phyloP scores from a whole-genome alignment of 2,888 invertebrate species.

The Orchesella flavescens region DNA sequence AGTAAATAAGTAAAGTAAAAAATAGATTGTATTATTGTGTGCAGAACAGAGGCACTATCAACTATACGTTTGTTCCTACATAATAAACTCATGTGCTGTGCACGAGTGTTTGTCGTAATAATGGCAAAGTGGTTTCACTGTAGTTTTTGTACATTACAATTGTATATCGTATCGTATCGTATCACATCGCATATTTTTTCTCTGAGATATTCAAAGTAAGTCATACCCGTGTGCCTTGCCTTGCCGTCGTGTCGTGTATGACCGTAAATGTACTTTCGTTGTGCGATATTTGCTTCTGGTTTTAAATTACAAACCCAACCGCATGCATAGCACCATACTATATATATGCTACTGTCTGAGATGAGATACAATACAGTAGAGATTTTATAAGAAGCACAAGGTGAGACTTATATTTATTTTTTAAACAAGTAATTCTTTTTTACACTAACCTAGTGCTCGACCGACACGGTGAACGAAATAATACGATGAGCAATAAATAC shows the following conservation, averaged over 20 bases:
- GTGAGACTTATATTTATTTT: background rate
- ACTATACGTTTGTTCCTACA: background rate
- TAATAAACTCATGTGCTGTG: background rate
- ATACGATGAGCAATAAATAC: background rate
- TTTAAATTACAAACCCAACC: conserved; percentile 10
- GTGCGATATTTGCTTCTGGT: conserved; percentile 7
- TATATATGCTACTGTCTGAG: background rate
- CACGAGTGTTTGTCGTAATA: background rate
- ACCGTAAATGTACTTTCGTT: too few species aligned
- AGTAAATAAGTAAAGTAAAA: too few species aligned
- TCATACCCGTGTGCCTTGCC: too few species aligned
- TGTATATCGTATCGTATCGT: background rate
- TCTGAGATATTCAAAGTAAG: background rate
- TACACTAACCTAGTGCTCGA: conserved; percentile 33
- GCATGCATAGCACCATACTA: conserved; percentile 11
- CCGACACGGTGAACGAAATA: conserved; percentile 32
- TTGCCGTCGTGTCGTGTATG: too few species aligned
- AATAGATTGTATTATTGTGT: background rate
- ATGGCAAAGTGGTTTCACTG: conserved; percentile 13
- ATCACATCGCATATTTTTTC: background rate
- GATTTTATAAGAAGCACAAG: background rate
- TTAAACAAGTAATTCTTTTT: conserved; percentile 8
- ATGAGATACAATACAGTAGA: background rate
- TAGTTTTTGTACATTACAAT: background rate
- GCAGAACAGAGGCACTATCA: background rate